A percentile compares a stretch with the other conserved stretches of the same genome.
Evolutionary conservation across 1,140 invertebrate species (phyloP).

Genomic region (Nautilus pompilius): DNA sequence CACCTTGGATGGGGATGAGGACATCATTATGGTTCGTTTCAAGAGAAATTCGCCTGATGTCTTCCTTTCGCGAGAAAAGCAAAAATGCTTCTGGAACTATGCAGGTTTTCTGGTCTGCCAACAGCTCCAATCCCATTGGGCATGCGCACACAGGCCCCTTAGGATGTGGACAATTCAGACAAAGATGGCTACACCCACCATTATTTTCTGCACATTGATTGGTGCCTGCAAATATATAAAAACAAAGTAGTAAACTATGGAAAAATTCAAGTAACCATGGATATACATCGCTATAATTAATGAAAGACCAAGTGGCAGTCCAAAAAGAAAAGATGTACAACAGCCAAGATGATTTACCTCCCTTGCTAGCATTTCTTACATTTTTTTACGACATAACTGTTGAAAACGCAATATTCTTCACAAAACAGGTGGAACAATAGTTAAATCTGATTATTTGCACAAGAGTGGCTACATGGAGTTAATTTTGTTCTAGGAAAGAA

Average conservation of each 20-base stretch:
- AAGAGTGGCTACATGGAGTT: too few relatives aligned
- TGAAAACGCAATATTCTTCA: too few relatives aligned
- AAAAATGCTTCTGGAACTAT: slow-evolving; percentile 84
- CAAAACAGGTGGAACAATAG: too few relatives aligned
- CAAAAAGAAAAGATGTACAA: too few relatives aligned
- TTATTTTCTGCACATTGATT: slow-evolving; percentile 93
- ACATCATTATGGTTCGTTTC: slow-evolving; percentile 77
- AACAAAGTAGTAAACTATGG: background rate
- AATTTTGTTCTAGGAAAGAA: too few relatives aligned
- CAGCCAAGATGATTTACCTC: too few relatives aligned
- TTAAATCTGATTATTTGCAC: too few relatives aligned
- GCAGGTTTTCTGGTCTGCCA: slow-evolving; percentile 74
- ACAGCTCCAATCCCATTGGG: slow-evolving; percentile 73
- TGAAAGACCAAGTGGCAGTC: too few relatives aligned
- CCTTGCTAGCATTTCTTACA: too few relatives aligned
- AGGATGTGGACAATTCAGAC: slow-evolving; percentile 78
- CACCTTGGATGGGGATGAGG: slow-evolving; percentile 58
- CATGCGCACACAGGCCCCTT: slow-evolving; percentile 71
- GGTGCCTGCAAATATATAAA: slow-evolving; percentile 54
- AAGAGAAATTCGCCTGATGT: slow-evolving; percentile 67
- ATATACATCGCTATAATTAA: too few relatives aligned
- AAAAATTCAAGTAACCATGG: too few relatives aligned
- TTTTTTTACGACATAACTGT: too few relatives aligned
- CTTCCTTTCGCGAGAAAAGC: slow-evolving; percentile 76
- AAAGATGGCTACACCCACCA: slow-evolving; percentile 95